Conservation (phyloP, 2,113 vertebrate genomes). For the Serranochromis macrocephalus region DNA sequence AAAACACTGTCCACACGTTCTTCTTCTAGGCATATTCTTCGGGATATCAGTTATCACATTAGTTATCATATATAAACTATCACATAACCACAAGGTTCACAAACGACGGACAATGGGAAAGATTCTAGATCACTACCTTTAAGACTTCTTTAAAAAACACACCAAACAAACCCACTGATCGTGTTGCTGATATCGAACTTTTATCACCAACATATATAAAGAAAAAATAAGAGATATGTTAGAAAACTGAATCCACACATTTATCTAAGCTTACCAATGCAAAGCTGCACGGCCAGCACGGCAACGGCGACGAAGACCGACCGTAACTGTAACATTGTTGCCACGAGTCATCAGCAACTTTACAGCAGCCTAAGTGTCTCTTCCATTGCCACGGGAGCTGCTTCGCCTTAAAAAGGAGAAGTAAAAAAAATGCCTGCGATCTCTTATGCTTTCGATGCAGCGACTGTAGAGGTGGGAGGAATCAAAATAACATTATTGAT, state of each 20-base stretch:
- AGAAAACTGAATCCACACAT: not conserved
- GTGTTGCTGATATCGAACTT: not conserved
- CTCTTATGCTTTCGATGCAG: not conserved
- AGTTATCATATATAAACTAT: not conserved
- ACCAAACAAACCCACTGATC: not conserved
- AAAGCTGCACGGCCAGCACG: conserved; percentile 16
- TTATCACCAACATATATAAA: not conserved
- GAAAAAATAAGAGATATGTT: not conserved
- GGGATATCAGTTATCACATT: not conserved
- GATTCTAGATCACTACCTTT: not conserved
- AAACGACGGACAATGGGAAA: not conserved
- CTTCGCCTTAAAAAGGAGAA: not conserved
- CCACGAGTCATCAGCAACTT: conserved; percentile 2
- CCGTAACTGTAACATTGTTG: conserved; percentile 17
- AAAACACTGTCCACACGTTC: not conserved
- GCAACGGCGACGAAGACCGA: not conserved
- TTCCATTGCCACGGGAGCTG: not conserved
- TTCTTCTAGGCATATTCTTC: not conserved
- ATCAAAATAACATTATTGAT: not conserved
- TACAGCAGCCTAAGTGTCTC: not conserved
- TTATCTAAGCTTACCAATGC: conserved; percentile 20
- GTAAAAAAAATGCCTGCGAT: not conserved
- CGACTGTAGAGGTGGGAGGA: not conserved
- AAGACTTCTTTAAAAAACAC: not conserved
- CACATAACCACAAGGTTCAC: not conserved